Evolutionary conservation across 2,888 invertebrate species (phyloP).

Genomic region (Liodrosophila aerea): DNA sequence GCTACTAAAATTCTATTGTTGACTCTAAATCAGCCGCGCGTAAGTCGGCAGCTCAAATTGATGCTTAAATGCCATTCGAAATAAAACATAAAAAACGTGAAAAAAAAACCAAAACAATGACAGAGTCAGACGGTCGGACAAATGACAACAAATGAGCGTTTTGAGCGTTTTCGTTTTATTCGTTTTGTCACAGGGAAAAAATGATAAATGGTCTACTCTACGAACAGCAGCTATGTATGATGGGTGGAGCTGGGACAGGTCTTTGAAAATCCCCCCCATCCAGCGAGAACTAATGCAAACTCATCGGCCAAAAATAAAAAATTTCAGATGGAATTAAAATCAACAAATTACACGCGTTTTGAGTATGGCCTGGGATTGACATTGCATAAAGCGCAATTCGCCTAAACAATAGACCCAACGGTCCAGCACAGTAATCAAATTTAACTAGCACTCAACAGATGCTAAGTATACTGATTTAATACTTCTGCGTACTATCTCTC

Average conservation of each 20-base stretch:
- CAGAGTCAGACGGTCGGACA: slow-evolving; percentile 40
- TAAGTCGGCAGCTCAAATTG: slow-evolving; percentile 67
- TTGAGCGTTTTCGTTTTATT: slow-evolving; percentile 59
- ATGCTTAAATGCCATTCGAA: slow-evolving; percentile 68
- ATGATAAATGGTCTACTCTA: slow-evolving; percentile 66
- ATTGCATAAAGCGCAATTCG: slow-evolving; percentile 8
- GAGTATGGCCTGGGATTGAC: not conserved
- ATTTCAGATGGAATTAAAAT: slow-evolving; percentile 18
- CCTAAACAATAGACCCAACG: slow-evolving; percentile 11
- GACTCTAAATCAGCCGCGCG: slow-evolving; percentile 47
- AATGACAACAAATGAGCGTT: slow-evolving; percentile 68
- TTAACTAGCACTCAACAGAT: slow-evolving; percentile 5
- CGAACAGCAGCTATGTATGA: slow-evolving; percentile 1
- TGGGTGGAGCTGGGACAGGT: not conserved
- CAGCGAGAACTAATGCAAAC: slow-evolving; percentile 43
- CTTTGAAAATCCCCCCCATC: slow-evolving; percentile 23
- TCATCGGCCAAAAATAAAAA: slow-evolving; percentile 41
- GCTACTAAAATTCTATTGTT: slow-evolving; percentile 20
- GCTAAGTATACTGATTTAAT: slow-evolving; percentile 16
- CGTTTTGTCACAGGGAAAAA: slow-evolving; percentile 52
- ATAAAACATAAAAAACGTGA: slow-evolving; percentile 36
- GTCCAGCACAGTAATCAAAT: slow-evolving; percentile 3
- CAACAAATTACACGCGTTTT: slow-evolving; percentile 65
- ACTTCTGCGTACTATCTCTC: slow-evolving; percentile 1
- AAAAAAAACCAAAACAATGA: slow-evolving; percentile 30